Conservation (phyloP, 2,113 vertebrate species). For the Felis chaus region DNA sequence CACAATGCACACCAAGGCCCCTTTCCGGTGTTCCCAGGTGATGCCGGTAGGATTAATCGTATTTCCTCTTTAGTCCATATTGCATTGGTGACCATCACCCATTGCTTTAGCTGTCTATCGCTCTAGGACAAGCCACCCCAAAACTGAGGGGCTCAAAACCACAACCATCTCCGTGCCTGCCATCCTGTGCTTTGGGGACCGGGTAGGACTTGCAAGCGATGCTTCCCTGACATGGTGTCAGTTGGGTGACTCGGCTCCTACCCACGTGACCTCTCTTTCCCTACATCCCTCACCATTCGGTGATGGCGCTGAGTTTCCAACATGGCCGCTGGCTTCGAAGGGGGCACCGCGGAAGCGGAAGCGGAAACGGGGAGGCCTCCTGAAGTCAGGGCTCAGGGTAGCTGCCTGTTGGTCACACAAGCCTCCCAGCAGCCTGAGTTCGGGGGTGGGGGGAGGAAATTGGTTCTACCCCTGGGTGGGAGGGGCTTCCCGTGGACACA, state of each 20-base stretch:
- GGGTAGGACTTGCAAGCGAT: background rate
- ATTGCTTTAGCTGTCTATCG: background rate
- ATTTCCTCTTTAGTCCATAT: background rate
- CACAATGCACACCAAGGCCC: rapidly evolving
- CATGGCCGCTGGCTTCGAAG: background rate
- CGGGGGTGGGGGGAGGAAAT: background rate
- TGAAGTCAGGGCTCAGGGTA: background rate
- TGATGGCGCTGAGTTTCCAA: background rate
- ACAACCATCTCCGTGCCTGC: rapidly evolving
- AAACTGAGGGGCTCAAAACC: background rate
- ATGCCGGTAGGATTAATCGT: background rate
- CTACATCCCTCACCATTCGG: background rate
- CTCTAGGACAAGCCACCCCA: background rate
- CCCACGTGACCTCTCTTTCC: background rate
- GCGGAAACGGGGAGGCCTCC: background rate
- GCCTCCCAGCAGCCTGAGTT: background rate
- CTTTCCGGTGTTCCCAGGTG: rapidly evolving
- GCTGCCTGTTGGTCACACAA: background rate
- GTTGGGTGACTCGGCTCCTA: background rate
- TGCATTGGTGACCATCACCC: rapidly evolving
- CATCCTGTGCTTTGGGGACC: background rate
- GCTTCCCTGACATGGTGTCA: rapidly evolving
- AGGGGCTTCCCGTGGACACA: rapidly evolving
- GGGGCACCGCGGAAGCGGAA: no score
- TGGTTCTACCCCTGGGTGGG: no score